Conservation (phyloP, 2,888 invertebrate genomes). For the Pachliopta kotzebuea region DNA sequence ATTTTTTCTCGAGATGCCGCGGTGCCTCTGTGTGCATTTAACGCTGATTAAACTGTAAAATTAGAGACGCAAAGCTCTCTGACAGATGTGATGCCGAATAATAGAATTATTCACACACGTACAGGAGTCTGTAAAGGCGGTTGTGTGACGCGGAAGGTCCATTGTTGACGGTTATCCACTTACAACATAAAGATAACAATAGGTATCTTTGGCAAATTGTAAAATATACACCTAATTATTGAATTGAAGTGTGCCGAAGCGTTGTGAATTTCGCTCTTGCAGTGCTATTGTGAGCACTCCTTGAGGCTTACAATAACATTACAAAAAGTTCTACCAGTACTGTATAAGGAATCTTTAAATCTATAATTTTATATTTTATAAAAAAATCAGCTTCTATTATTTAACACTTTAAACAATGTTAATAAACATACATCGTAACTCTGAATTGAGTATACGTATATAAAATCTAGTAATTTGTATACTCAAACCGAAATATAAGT, state of each 20-base stretch:
- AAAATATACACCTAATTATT: constrained; percentile 79
- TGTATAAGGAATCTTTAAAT: too few relatives aligned
- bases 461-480: too few relatives aligned
- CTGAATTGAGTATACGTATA: too few relatives aligned
- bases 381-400: too few relatives aligned
- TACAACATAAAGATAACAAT: constrained; percentile 70
- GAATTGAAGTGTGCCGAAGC: constrained; percentile 66
- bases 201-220: constrained; percentile 77
- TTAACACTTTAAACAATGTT: too few relatives aligned
- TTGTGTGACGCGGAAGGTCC: constrained; percentile 63
- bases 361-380: too few relatives aligned
- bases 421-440: too few relatives aligned
- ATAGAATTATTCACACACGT: constrained; percentile 75
- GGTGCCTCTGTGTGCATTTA: constrained; percentile 74
- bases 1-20: constrained; percentile 55
- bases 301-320: constrained; percentile 72
- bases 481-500: too few relatives aligned
- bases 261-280: constrained; percentile 58
- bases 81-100: constrained; percentile 77
- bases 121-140: constrained; percentile 51
- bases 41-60: constrained; percentile 81
- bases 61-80: constrained; percentile 72
- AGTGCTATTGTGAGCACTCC: constrained; percentile 59
- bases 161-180: constrained; percentile 74
- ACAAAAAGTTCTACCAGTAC: neutral